These are phyloP conservation scores for Artibeus lituratus DNA, from an alignment of 2,797 vertebrate genomes.

Conservation along the genomic window DNA sequence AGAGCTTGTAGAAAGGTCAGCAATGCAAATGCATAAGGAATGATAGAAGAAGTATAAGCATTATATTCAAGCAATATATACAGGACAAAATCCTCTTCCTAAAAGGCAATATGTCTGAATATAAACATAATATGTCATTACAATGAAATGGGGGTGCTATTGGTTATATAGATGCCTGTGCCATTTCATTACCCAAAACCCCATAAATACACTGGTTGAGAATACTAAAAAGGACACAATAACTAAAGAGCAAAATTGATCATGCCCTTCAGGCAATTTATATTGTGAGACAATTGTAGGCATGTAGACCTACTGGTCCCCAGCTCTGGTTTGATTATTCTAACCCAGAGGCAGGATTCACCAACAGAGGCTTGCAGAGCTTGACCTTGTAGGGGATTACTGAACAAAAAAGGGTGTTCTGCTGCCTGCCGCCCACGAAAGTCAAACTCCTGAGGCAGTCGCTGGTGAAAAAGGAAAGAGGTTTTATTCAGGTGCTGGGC, in stretches of 20 bases:
- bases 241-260: not conserved
- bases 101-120: not conserved
- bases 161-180: not conserved
- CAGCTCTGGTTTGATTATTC: not conserved
- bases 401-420: too few relatives aligned
- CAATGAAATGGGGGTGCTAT: not conserved
- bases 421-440: too few relatives aligned
- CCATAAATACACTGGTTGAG: not conserved
- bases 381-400: not conserved
- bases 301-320: not conserved
- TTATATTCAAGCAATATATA: not conserved
- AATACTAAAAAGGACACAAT: not conserved
- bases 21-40: not conserved
- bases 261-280: not conserved
- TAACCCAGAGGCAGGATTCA: not conserved
- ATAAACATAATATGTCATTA: not conserved
- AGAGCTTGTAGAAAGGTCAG: not conserved
- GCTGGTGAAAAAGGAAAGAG: too few relatives aligned
- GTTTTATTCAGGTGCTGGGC: too few relatives aligned
- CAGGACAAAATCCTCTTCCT: not conserved
- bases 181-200: not conserved
- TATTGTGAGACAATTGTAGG: not conserved
- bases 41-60: not conserved
- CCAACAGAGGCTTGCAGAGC: not conserved
- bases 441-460: too few relatives aligned